Evolutionary conservation across 2,113 vertebrate species (phyloP).

Genomic region (Syngnathus typhle): DNA sequence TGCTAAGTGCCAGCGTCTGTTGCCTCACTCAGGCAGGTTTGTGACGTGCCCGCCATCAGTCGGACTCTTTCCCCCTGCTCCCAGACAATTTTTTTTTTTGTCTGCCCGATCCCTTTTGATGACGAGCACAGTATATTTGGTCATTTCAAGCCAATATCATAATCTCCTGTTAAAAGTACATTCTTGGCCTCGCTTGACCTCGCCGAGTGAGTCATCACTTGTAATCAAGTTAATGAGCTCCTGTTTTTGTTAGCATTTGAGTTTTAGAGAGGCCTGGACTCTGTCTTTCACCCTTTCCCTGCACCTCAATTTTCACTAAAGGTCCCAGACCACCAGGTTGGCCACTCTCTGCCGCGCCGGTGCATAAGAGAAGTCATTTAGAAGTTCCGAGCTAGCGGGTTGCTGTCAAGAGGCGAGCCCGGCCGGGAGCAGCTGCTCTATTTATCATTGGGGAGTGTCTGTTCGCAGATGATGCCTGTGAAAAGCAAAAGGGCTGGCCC

Average conservation of each 20-base stretch:
- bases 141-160: constrained; percentile 28
- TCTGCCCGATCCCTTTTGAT: constrained; percentile 48
- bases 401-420: constrained; percentile 43
- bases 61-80: constrained; percentile 24
- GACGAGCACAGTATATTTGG: constrained; percentile 25
- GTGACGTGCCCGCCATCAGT: constrained; percentile 49
- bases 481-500: constrained; percentile 42
- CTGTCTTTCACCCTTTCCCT: constrained; percentile 19
- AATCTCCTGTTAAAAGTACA: not conserved
- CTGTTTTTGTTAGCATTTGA: constrained; percentile 35
- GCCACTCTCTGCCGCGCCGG: constrained; percentile 11
- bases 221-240: constrained; percentile 35
- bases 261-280: constrained; percentile 10
- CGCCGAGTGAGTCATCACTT: constrained; percentile 29
- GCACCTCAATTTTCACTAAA: constrained; percentile 11
- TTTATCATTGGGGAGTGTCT: constrained; percentile 40
- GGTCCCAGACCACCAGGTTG: constrained; percentile 8
- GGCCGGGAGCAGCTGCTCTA: constrained; percentile 38
- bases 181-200: constrained; percentile 19
- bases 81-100: constrained; percentile 49
- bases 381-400: constrained; percentile 50
- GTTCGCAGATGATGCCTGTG: constrained; percentile 38
- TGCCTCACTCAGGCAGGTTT: constrained; percentile 49
- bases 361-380: constrained; percentile 39
- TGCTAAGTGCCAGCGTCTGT: constrained; percentile 63